Base-by-base conservation (phyloP, 2,888 invertebrate species). In the Idaea straminata region DNA sequence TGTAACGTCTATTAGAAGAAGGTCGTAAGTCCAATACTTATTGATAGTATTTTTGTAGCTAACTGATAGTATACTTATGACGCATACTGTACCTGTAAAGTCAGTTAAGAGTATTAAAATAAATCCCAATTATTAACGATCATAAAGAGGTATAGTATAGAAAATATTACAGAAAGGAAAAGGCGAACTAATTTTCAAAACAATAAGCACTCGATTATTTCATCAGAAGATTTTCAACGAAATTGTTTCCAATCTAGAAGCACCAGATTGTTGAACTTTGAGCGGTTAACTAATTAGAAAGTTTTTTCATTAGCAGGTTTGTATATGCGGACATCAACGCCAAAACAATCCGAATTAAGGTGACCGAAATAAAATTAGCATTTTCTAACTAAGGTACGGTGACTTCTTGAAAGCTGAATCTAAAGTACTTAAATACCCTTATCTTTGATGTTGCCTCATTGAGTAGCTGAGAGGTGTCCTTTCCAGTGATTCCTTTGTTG, bases 291-390 rank as follows among this genome's bases (percentile, higher is more conserved):
- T 78, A 76, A 77, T 80, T 79, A 79, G 70, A 77, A 83, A 83
- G 80, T 82, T 83, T 83, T 81, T 81, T 82, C 78, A 82, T 82
- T 80, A 83, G 77, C 70, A 73, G 70, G 69, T 69, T 70, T 77
- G 75, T 77, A 70, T 75, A 74, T 69, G 74, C 71, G 71, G 66
- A 61, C 69, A 61, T 70, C 61, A 71, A 74, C 71, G 71, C 73
- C 72, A 68, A 73, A 78, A 74, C 77, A 75, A 77, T 75, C 70
- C 62, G 61, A 72, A 72, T 77, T 74, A 72, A 74, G 74, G 73
- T 71, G 63, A 58, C 69, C 69, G 69, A 71, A 74, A 78, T 78
- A 74, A 78, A 80, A 80, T 80, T 79, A 64, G 70, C 77, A 80
- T 78, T 78, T 80, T 74, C 72, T 75, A 73, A 67, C 66, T 73